Evolutionary conservation across 2,888 invertebrate genomes (phyloP).

Genomic region (Drosophila aldrichi): DNA sequence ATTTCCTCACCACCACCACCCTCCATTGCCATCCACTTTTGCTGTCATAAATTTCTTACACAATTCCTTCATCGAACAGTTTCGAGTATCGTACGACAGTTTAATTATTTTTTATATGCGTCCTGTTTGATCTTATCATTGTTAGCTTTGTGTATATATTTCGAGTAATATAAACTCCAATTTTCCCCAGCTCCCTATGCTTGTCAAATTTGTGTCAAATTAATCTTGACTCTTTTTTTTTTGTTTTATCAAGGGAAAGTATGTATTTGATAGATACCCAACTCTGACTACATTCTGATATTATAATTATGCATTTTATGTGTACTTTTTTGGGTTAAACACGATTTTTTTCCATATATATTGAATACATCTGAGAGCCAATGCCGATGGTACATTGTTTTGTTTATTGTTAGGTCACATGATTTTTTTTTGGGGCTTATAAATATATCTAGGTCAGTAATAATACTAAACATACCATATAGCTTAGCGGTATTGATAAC

Average conservation of each 20-base stretch:
- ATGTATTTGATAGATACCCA: constrained; percentile 13
- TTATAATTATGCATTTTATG: constrained; percentile 38
- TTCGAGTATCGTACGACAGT: constrained; percentile 68
- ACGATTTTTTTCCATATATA: constrained; percentile 16
- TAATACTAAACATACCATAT: neutral
- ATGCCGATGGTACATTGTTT: constrained; percentile 6
- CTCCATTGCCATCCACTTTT: neutral
- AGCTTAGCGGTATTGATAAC: neutral
- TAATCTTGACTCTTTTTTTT: constrained; percentile 47
- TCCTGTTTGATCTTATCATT: constrained; percentile 51
- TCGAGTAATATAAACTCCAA: constrained; percentile 13
- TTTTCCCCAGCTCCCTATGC: constrained; percentile 42
- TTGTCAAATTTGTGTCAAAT: constrained; percentile 77
- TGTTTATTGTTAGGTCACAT: neutral
- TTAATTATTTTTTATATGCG: constrained; percentile 67
- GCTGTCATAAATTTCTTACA: constrained; percentile 48
- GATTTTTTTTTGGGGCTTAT: neutral
- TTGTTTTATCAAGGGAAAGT: neutral
- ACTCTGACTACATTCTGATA: constrained; percentile 4
- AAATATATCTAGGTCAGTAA: constrained; percentile 1
- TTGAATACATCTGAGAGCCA: constrained; percentile 12
- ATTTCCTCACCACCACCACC: neutral
- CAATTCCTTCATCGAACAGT: constrained; percentile 52
- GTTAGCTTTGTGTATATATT: constrained; percentile 7
- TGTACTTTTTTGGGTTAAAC: constrained; percentile 28